phyloP scores from a whole-genome alignment of 2,797 vertebrate species.

The Tapirus indicus region DNA sequence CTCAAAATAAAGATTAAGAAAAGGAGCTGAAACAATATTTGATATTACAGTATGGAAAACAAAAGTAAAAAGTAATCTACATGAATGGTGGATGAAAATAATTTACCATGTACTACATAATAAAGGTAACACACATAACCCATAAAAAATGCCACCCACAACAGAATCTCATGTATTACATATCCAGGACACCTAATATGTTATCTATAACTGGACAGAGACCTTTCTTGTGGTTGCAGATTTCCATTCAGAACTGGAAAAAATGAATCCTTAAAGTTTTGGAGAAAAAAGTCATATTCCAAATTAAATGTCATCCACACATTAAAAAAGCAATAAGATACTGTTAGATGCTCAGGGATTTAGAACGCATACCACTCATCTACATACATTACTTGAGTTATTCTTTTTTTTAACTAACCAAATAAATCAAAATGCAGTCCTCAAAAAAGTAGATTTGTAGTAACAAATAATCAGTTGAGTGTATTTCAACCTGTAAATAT shows the following conservation, averaged over 20 bases:
- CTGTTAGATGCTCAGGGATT: neutral
- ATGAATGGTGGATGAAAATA: neutral
- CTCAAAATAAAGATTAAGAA: neutral
- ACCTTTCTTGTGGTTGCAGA: neutral
- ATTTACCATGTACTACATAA: neutral
- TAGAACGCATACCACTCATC: neutral
- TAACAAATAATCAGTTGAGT: neutral
- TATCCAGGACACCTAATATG: neutral
- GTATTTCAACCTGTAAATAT: neutral
- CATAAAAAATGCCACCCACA: neutral
- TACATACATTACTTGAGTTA: neutral
- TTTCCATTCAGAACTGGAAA: neutral
- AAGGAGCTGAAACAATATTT: neutral
- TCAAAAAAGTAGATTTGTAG: neutral
- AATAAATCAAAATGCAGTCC: neutral
- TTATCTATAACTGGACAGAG: neutral
- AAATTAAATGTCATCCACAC: neutral
- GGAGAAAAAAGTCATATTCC: neutral
- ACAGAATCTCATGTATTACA: neutral
- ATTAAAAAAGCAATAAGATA: neutral
- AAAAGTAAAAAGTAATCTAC: neutral
- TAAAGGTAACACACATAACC: neutral
- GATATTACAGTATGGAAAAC: neutral
- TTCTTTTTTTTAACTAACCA: neutral
- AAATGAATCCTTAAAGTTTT: neutral